Evolutionary conservation across 2,113 vertebrate genomes (phyloP).

Genomic region (Saccopteryx leptura): DNA sequence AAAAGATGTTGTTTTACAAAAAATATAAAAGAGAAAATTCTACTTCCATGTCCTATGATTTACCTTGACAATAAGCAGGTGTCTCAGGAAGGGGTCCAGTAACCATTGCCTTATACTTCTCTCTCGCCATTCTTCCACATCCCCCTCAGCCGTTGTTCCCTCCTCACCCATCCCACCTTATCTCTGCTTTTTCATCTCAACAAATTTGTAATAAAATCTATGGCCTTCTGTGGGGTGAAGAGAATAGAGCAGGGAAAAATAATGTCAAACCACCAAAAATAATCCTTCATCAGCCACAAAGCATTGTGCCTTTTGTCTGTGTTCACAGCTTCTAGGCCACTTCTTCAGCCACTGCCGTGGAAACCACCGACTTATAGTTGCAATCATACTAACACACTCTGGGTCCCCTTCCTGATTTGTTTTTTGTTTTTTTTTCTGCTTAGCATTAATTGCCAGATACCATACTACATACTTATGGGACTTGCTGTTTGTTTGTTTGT

Average conservation of each 20-base stretch:
- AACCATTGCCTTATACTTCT: background rate
- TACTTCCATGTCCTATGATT: background rate
- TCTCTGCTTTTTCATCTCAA: slow-evolving; percentile 24
- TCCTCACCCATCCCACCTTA: background rate
- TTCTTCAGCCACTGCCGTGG: background rate
- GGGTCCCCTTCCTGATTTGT: background rate
- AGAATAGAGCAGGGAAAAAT: background rate
- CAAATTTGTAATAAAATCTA: background rate
- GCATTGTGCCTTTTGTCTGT: background rate
- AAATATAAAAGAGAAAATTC: background rate
- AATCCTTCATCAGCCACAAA: background rate
- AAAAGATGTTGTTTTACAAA: background rate
- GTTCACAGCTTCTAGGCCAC: background rate
- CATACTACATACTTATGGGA: background rate
- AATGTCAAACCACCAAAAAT: slow-evolving; percentile 31
- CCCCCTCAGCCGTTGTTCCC: background rate
- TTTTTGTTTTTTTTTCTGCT: background rate
- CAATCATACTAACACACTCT: background rate
- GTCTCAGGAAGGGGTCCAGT: background rate
- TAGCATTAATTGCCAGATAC: background rate
- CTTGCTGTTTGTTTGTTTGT: background rate
- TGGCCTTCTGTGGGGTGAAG: background rate
- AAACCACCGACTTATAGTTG: background rate
- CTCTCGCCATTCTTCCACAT: background rate
- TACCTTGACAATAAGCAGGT: background rate